These are phyloP conservation scores for Magallana ariakensis DNA, from an alignment of 1,140 invertebrate genomes.

Conservation along the genomic window DNA sequence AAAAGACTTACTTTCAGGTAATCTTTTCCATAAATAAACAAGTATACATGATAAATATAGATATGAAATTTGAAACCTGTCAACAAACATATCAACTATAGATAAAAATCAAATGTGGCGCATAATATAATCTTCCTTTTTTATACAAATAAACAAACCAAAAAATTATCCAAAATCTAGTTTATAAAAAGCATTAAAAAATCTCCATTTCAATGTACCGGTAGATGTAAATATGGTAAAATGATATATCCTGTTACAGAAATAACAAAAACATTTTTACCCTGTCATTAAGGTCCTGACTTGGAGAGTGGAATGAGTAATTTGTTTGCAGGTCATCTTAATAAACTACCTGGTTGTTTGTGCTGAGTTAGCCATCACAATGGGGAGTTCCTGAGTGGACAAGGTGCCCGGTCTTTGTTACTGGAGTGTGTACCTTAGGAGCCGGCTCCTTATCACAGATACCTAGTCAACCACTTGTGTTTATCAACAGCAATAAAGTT, in stretches of 20 bases:
- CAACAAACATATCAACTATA: slow-evolving; percentile 7
- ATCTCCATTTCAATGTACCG: no score
- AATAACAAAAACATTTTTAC: not conserved
- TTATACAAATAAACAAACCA: not conserved
- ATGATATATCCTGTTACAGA: no score
- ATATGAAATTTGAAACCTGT: not conserved
- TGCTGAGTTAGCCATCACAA: not conserved
- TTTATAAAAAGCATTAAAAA: no score
- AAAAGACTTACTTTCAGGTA: no score
- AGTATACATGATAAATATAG: no score
- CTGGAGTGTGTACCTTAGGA: not conserved
- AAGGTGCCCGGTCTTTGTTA: not conserved
- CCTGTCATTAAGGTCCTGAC: not conserved
- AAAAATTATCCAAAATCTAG: not conserved
- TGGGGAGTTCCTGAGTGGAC: slow-evolving; percentile 20
- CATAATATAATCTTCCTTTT: no score
- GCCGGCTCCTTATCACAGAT: not conserved
- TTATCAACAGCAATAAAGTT: slow-evolving; percentile 15
- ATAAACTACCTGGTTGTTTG: not conserved
- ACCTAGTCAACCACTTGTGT: slow-evolving; percentile 5
- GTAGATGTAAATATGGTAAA: no score
- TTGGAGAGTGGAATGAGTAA: not conserved
- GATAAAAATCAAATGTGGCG: not conserved
- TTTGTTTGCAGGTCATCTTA: slow-evolving; percentile 17
- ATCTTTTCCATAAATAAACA: no score